phyloP scores from a whole-genome alignment of 2,797 vertebrate genomes.

The Harpagifer antarcticus region DNA sequence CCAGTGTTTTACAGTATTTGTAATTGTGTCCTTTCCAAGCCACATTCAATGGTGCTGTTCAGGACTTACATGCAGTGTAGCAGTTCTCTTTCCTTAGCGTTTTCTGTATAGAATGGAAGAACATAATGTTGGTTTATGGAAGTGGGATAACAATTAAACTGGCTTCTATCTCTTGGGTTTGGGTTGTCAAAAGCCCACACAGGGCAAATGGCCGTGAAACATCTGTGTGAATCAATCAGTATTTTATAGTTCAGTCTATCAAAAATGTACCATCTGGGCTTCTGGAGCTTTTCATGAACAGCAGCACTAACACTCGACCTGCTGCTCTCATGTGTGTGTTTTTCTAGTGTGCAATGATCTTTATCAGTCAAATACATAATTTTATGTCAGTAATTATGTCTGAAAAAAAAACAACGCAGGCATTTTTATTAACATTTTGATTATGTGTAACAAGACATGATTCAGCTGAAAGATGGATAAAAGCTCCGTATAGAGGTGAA shows the following conservation, averaged over 20 bases:
- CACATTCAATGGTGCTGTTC: constrained; percentile 19
- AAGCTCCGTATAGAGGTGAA: neutral
- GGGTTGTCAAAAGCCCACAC: constrained; percentile 25
- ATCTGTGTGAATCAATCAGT: constrained; percentile 60
- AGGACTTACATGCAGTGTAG: constrained; percentile 7
- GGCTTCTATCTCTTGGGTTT: constrained; percentile 23
- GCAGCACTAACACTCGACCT: neutral
- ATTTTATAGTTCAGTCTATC: constrained; percentile 46
- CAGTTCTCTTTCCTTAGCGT: constrained; percentile 16
- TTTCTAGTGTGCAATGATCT: constrained; percentile 17
- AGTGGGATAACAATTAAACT: constrained; percentile 18
- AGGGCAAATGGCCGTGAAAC: constrained; percentile 51
- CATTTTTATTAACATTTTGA: neutral
- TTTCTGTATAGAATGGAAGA: constrained; percentile 17
- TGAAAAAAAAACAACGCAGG: neutral
- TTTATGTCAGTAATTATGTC: neutral
- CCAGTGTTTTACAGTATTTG: constrained; percentile 24
- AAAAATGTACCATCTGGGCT: constrained; percentile 60
- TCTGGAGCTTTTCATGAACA: constrained; percentile 17
- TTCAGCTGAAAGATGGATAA: neutral
- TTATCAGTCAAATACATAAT: neutral
- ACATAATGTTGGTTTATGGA: constrained; percentile 37
- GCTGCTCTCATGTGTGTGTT: neutral
- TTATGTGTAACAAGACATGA: neutral
- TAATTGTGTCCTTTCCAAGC: constrained; percentile 16